These are phyloP conservation scores for Coelopa frigida DNA, from an alignment of 1,140 invertebrate genomes.

Conservation along the genomic window DNA sequence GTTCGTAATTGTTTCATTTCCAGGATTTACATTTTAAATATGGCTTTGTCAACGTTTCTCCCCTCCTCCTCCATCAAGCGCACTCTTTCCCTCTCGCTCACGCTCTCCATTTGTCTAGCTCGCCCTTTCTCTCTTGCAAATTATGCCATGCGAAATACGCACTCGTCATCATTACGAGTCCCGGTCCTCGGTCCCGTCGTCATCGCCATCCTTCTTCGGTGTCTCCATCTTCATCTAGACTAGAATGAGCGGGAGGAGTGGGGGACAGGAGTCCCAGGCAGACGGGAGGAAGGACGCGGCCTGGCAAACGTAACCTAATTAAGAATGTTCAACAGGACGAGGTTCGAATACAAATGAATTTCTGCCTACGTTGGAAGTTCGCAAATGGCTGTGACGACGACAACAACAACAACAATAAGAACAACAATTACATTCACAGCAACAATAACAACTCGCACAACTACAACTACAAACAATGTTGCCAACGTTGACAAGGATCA, in stretches of 20 bases:
- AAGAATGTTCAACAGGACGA: constrained; percentile 45
- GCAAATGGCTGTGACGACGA: neutral
- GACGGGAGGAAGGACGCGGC: constrained; percentile 1
- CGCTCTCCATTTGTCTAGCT: too few species aligned
- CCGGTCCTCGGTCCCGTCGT: neutral
- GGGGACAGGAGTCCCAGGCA: neutral
- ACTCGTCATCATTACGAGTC: neutral
- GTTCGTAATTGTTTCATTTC: constrained; percentile 44
- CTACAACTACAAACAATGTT: too few species aligned
- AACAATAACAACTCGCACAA: too few species aligned
- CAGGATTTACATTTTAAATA: constrained; percentile 44
- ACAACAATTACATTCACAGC: too few species aligned
- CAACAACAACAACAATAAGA: too few species aligned
- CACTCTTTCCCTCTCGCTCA: too few species aligned
- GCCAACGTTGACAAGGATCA: neutral
- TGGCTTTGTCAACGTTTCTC: constrained; percentile 27
- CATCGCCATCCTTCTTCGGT: neutral
- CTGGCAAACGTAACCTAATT: constrained; percentile 44
- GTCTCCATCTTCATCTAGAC: constrained; percentile 1
- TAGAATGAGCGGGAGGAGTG: neutral
- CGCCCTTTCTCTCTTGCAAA: too few species aligned
- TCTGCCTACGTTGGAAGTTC: neutral
- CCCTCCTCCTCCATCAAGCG: constrained; percentile 6
- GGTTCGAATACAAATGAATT: constrained; percentile 44
- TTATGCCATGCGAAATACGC: constrained; percentile 12